Base-by-base conservation (phyloP, 1,140 invertebrate species). In the Drosophila biarmipes region DNA sequence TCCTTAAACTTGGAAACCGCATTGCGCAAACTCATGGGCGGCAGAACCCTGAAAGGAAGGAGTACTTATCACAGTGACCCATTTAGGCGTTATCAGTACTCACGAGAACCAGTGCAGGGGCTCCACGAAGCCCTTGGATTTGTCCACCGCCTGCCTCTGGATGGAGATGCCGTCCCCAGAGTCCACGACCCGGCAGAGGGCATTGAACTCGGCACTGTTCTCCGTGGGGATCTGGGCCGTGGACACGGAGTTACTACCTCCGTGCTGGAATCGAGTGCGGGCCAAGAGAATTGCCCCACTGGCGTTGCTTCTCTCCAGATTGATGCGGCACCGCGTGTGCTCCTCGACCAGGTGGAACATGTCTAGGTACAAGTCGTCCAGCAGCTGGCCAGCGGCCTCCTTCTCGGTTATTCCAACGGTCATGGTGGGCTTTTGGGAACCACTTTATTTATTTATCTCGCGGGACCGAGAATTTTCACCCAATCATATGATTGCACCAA, bases 101-200 rank as follows among this genome's bases (percentile, higher is more conserved):
- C 12, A 71, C 67, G 67, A 71, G 34, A 96, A 96, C 95, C 95
- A 96, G 51, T 94, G 93, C 19, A 95, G 90, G 5, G 95, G 95
- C 89, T 96, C 93, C 5, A 91, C 64, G 35, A 67, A 91, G 6
- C 90, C 91, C 7, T 80, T 73, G 6, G 77, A 55, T 27, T 90
- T 92, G 43, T 92, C 74, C 19, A 92, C 78, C 2, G 34, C 17
- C 43, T 86, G 73, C 5, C 71, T 52, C 19, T 78, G 45, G 6
- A 79, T 43, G n/a, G 35, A 51, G n/a, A 80, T 34, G 2, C 68
- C 64, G 12, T 63, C 77, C 1, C n/a, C 15, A 0, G 52, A 51
- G 0, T 43, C 53, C n/a, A 76, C 43, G 12, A 91, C 74, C 6
- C 73, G 48, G 19, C 84, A 90, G 8, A 92, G 67, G 1, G 91